These are phyloP conservation scores for Syrphus vitripennis DNA, from an alignment of 2,888 invertebrate genomes.

Conservation along the genomic window DNA sequence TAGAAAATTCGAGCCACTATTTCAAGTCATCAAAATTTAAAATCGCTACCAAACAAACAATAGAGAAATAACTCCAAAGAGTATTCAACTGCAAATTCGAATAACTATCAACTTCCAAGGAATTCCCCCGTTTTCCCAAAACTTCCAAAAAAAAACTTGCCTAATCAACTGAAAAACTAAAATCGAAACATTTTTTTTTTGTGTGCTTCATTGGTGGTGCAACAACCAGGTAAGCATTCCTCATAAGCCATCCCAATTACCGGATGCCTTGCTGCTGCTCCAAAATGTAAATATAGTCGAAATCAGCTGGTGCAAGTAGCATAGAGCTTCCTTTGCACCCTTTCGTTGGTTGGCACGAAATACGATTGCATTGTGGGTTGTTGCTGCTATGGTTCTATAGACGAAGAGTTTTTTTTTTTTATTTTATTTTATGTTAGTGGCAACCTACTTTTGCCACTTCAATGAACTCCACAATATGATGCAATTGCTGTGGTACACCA, in stretches of 20 bases:
- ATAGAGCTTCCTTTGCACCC: not conserved
- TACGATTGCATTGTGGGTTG: not conserved
- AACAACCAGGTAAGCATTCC: slow-evolving; percentile 40
- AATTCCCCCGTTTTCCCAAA: not conserved
- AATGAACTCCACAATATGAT: slow-evolving; percentile 65
- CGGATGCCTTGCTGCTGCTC: slow-evolving; percentile 14
- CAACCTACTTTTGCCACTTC: slow-evolving; percentile 66
- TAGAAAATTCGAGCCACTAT: not conserved
- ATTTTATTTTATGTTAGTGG: slow-evolving; percentile 26
- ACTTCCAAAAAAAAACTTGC: slow-evolving; percentile 17
- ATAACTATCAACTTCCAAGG: slow-evolving; percentile 9
- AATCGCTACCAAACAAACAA: slow-evolving; percentile 13
- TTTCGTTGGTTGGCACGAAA: not conserved
- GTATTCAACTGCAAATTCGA: slow-evolving; percentile 24
- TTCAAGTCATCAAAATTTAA: slow-evolving; percentile 3
- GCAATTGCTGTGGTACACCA: slow-evolving; percentile 40
- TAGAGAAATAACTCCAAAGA: slow-evolving; percentile 1
- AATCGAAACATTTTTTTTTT: not conserved
- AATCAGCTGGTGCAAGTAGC: slow-evolving; percentile 21
- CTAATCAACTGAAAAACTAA: slow-evolving; percentile 16
- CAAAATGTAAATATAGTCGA: slow-evolving; percentile 26
- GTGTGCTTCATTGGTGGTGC: slow-evolving; percentile 8
- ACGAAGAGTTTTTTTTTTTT: slow-evolving; percentile 10
- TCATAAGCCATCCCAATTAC: slow-evolving; percentile 19
- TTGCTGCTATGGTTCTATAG: not conserved